Evolutionary conservation across 2,113 vertebrate genomes (phyloP).

Genomic region (Varanus komodoensis): DNA sequence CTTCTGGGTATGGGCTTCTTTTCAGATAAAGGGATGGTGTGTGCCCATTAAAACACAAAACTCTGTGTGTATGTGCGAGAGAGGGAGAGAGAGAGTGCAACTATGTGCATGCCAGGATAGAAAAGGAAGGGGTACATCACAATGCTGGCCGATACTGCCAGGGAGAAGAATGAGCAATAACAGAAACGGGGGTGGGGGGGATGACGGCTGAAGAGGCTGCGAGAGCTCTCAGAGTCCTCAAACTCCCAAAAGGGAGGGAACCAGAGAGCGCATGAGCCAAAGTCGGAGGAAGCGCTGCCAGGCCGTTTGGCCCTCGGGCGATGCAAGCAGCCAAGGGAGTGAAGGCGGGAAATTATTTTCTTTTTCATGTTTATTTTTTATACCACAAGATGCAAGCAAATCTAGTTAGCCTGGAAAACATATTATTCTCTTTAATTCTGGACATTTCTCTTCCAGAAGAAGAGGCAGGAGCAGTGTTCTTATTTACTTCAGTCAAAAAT

Average conservation of each 20-base stretch:
- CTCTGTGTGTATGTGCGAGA: neutral
- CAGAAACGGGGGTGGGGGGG: no score
- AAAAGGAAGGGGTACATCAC: neutral
- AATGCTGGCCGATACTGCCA: neutral
- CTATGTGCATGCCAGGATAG: neutral
- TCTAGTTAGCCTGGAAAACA: neutral
- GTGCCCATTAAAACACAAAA: neutral
- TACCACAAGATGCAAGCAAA: slow-evolving; percentile 2
- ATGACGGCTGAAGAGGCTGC: neutral
- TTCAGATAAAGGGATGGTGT: no score
- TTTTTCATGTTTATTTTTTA: slow-evolving; percentile 12
- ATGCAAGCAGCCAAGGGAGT: neutral
- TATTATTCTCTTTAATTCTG: neutral
- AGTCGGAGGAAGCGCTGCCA: neutral
- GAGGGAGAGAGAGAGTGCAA: neutral
- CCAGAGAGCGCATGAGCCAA: neutral
- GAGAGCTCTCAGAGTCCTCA: neutral
- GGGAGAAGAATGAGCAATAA: neutral
- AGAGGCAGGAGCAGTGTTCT: neutral
- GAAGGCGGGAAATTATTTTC: slow-evolving; percentile 1
- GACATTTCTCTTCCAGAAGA: neutral
- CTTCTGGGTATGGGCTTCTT: neutral
- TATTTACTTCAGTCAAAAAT: neutral
- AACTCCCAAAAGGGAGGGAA: neutral
- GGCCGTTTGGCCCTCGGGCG: neutral